A percentile compares a stretch with the other conserved stretches of the same genome.
Evolutionary conservation across 1,140 invertebrate genomes (phyloP).

Genomic region (Cydia pomonella): DNA sequence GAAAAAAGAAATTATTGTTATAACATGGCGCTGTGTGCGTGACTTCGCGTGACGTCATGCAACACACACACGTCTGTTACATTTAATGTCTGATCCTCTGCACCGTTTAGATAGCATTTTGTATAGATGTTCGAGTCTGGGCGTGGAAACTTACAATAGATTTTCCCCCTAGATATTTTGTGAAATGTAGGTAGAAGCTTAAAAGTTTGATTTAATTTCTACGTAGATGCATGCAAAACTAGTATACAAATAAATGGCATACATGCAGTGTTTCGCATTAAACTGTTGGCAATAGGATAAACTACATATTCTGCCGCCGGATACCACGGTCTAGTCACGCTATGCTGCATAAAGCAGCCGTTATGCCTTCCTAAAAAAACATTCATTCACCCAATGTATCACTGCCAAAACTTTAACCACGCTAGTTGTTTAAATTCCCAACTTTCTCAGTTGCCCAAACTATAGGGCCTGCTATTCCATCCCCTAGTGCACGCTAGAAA

Average conservation of each 20-base stretch:
- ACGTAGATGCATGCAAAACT: too few species aligned
- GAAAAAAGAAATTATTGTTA: too few species aligned
- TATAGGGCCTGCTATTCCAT: not conserved
- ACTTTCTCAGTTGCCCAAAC: constrained; percentile 8
- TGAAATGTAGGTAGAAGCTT: too few species aligned
- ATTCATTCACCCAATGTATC: constrained; percentile 15
- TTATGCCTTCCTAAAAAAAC: constrained; percentile 27
- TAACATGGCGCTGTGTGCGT: too few species aligned
- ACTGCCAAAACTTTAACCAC: constrained; percentile 20
- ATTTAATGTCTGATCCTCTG: too few species aligned
- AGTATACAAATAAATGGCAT: not conserved
- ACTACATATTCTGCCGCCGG: constrained; percentile 12
- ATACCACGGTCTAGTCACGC: constrained; percentile 12
- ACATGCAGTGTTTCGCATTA: not conserved
- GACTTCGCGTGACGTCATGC: too few species aligned
- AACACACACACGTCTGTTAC: too few species aligned
- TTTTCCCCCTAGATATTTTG: too few species aligned
- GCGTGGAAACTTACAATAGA: too few species aligned
- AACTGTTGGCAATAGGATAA: constrained; percentile 4
- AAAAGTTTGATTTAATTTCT: too few species aligned
- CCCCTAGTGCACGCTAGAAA: not conserved
- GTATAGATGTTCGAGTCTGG: too few species aligned
- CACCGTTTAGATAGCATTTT: too few species aligned
- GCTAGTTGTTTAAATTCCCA: constrained; percentile 10
- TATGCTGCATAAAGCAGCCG: constrained; percentile 21